Conservation (phyloP, 2,888 invertebrate genomes). For the Eupsilia transversa region DNA sequence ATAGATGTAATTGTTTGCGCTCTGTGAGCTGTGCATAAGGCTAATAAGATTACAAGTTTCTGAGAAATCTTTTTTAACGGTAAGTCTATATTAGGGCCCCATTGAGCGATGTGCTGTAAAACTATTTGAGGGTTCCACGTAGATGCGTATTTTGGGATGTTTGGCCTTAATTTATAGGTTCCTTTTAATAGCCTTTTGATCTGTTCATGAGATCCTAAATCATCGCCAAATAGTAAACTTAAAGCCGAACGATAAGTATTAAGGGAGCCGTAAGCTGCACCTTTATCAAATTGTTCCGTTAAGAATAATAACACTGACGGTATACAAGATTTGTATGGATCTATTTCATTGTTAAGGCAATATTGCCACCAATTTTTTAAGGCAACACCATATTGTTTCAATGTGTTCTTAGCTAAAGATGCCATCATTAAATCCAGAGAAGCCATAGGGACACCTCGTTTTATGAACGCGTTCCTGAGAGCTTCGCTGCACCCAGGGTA, state of each 20-base stretch:
- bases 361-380: neutral
- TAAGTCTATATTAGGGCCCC: neutral
- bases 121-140: slow-evolving; percentile 4
- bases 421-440: slow-evolving; percentile 1
- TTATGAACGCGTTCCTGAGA: neutral
- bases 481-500: neutral
- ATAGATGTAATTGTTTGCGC: neutral
- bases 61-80: neutral
- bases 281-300: neutral
- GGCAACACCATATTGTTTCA: neutral
- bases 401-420: slow-evolving; percentile 1
- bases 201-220: too few species aligned
- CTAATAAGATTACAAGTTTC: neutral
- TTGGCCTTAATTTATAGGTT: too few species aligned
- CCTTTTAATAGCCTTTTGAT: too few species aligned
- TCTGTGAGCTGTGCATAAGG: neutral
- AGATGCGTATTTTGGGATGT: too few species aligned
- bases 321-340: slow-evolving; percentile 4
- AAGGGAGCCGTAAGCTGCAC: neutral
- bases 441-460: neutral
- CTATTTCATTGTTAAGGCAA: neutral
- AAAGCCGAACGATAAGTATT: too few species aligned
- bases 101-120: slow-evolving; percentile 1
- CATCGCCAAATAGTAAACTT: too few species aligned
- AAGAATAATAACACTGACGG: neutral